Conservation (phyloP, 2,113 vertebrate genomes). For the Isurus oxyrinchus region DNA sequence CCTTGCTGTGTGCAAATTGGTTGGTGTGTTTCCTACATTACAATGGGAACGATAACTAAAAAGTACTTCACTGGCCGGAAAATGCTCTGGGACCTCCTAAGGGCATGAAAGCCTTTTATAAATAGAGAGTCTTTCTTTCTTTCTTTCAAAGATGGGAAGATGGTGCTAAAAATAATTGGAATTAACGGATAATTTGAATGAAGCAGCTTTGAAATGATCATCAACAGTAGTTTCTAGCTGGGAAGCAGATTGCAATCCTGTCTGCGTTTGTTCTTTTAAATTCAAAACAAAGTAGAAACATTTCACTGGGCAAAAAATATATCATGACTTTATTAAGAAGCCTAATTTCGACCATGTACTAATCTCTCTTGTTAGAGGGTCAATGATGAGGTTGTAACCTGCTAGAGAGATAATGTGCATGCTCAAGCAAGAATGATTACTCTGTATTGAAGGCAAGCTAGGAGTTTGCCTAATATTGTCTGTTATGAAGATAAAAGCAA, state of each 20-base stretch:
- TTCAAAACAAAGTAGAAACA: not conserved
- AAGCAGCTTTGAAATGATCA: not conserved
- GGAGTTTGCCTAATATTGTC: not conserved
- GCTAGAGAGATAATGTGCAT: too few species aligned
- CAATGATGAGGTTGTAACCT: not conserved
- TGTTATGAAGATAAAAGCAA: too few species aligned
- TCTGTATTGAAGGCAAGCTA: not conserved
- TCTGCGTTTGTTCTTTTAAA: not conserved
- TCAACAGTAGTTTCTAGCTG: not conserved
- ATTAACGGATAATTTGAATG: not conserved
- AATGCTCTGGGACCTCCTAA: not conserved
- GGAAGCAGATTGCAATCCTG: not conserved
- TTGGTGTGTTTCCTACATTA: not conserved
- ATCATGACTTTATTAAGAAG: not conserved
- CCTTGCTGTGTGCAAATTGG: not conserved
- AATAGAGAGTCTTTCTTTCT: not conserved
- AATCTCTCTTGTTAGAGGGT: constrained; percentile 14
- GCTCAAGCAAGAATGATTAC: not conserved
- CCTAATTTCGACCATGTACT: not conserved
- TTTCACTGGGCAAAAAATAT: not conserved
- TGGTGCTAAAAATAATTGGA: not conserved
- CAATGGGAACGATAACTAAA: not conserved
- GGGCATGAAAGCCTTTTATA: not conserved
- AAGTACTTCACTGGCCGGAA: not conserved
- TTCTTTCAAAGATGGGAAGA: not conserved